Percentiles rank a stretch among this genome's conserved stretches.
These are phyloP conservation scores for Acrocyrtus sp. DNA, from an alignment of 2,888 invertebrate genomes.

Conservation along the genomic window DNA sequence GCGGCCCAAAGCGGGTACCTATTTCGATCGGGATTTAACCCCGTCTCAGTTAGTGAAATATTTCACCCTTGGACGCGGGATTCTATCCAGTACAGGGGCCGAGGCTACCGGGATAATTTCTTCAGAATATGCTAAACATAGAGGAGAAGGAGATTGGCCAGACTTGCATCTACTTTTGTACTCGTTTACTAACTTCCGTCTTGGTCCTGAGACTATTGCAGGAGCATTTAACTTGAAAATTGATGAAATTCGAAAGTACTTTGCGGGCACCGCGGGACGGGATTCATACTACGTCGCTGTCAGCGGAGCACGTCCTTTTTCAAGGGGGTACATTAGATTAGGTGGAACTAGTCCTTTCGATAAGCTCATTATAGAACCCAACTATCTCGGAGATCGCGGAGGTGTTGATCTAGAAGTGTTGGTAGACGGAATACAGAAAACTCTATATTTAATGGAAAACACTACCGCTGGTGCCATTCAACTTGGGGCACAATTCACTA, in stretches of 20 bases:
- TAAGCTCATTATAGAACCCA: too few species aligned
- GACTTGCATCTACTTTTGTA: constrained; percentile 37
- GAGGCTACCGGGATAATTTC: constrained; percentile 51
- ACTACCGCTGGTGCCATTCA: constrained; percentile 22
- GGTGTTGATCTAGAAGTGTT: constrained; percentile 54
- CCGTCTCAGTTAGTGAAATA: constrained; percentile 42
- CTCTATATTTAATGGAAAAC: constrained; percentile 41
- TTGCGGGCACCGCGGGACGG: neutral
- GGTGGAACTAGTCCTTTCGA: constrained; percentile 52
- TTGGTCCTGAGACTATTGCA: constrained; percentile 23
- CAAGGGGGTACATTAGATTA: constrained; percentile 51
- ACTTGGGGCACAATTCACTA: constrained; percentile 33
- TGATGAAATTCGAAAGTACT: neutral
- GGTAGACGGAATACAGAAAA: constrained; percentile 52
- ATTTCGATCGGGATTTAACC: constrained; percentile 50
- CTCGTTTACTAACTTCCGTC: constrained; percentile 34
- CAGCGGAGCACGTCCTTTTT: constrained; percentile 40
- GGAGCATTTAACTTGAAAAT: constrained; percentile 32
- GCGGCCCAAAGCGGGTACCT: constrained; percentile 8
- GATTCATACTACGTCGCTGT: constrained; percentile 36
- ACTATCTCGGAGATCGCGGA: constrained; percentile 51
- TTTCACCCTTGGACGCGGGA: constrained; percentile 49
- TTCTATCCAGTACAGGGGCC: constrained; percentile 38
- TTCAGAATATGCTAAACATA: constrained; percentile 42
- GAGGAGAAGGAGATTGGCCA: constrained; percentile 59